phyloP scores from a whole-genome alignment of 2,797 vertebrate species.

The Sebastes cheni region DNA sequence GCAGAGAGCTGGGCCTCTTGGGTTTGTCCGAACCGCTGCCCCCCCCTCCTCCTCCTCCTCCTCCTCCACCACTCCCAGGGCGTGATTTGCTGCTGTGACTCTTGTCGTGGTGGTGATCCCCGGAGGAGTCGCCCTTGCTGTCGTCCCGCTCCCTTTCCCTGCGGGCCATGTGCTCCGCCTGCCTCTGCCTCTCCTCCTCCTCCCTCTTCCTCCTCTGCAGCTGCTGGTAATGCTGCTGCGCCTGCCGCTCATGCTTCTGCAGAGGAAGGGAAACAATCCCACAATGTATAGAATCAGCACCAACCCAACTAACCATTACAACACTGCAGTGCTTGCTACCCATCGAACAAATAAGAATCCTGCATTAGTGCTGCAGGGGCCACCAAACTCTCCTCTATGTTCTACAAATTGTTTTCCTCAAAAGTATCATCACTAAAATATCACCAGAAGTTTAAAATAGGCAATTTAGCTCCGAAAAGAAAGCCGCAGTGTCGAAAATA shows the following conservation, averaged over 20 bases:
- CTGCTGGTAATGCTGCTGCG: slow-evolving; percentile 96
- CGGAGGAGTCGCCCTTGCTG: slow-evolving; percentile 82
- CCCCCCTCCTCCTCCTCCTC: slow-evolving; percentile 67
- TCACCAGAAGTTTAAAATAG: background rate
- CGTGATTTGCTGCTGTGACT: slow-evolving; percentile 84
- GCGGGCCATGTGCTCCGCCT: slow-evolving; percentile 91
- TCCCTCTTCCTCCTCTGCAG: slow-evolving; percentile 95
- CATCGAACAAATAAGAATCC: slow-evolving; percentile 8
- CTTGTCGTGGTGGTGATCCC: slow-evolving; percentile 87
- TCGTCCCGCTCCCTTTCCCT: slow-evolving; percentile 91
- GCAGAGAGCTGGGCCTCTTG: slow-evolving; percentile 94
- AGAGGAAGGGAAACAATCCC: slow-evolving; percentile 40
- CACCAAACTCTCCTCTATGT: background rate
- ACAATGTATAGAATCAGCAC: slow-evolving; percentile 52
- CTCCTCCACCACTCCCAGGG: slow-evolving; percentile 74
- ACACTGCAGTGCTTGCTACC: slow-evolving; percentile 27
- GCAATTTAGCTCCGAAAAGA: background rate
- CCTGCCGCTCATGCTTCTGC: slow-evolving; percentile 96
- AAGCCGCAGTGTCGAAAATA: slow-evolving; percentile 14
- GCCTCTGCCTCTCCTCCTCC: slow-evolving; percentile 94
- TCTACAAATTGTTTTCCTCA: background rate
- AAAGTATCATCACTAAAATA: background rate
- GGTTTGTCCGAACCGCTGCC: slow-evolving; percentile 86
- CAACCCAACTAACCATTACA: slow-evolving; percentile 36
- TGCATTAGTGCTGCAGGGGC: slow-evolving; percentile 11